Base-by-base conservation (phyloP, 2,888 invertebrate genomes). In the Eristalis intricaria region DNA sequence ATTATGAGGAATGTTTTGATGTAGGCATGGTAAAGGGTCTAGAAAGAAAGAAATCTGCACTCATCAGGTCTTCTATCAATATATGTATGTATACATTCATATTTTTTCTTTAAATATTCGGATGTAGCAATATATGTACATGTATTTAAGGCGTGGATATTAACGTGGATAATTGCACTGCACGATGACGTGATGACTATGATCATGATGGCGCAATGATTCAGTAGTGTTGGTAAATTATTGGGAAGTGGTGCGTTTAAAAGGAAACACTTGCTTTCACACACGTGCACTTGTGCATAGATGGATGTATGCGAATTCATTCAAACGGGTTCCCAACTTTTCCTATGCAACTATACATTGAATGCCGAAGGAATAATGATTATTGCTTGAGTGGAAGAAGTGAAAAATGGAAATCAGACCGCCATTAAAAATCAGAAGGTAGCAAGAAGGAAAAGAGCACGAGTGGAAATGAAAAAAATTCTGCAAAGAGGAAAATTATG, bases 331-430 rank as follows among this genome's bases (percentile, higher is more conserved):
- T 7, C 26, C 64, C 26, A 38, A 29, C 61, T 35, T 22, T 82
- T 38, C 61, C 4, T 43, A 35, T 10, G n/a, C 11, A 38, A 68
- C 26, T 68, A 40, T 29, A 35, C 32, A 8, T 50, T 50, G 19
- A 50, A 73, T 70, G 65, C 56, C 43, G 23, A 15, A 66, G 71
- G 64, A 88, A 76, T 80, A 74, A 74, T 81, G 74, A 88, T 84
- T 88, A 81, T 88, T 81, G 73, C 71, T 84, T 84, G 84, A 80
- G 80, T 88, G 74, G 68, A 84, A 77, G 80, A 84, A 84, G 68
- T 86, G 75, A 78, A 88, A 86, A 84, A 88, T 87, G 80, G 78
- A 84, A 84, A 84, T 89, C 80, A 89, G 84, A 89, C 87, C 87
- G 78, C 89, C 89, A 87, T 89, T 87, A 89, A 87, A 89, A 89